phyloP scores from a whole-genome alignment of 2,797 vertebrate species.

The Rhynchotus rufescens region DNA sequence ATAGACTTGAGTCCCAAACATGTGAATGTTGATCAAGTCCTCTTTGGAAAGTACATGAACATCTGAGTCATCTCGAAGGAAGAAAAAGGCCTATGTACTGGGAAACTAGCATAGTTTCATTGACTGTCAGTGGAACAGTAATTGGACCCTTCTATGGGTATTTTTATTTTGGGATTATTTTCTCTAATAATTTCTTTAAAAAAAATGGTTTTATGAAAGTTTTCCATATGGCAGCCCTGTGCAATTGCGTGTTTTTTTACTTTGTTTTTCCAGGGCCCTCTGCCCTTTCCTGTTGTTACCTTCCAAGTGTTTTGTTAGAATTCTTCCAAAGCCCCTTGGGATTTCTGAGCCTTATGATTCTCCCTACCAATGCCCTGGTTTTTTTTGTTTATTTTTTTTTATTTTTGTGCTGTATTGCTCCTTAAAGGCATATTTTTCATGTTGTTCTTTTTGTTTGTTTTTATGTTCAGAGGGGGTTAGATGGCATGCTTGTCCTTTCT shows the following conservation, averaged over 20 bases:
- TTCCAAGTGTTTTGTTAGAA: not conserved
- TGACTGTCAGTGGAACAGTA: not conserved
- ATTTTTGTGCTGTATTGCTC: not conserved
- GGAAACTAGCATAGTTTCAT: not conserved
- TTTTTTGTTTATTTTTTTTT: not conserved
- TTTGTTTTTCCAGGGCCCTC: not conserved
- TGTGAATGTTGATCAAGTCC: not conserved
- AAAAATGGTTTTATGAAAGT: not conserved
- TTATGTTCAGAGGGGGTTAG: not conserved
- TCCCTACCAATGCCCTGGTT: not conserved
- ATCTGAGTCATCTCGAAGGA: not conserved
- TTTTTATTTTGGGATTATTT: not conserved
- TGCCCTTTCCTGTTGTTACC: not conserved
- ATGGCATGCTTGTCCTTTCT: not conserved
- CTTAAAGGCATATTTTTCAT: not conserved
- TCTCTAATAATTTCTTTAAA: not conserved
- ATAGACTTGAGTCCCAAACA: not conserved
- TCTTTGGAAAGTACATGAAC: not conserved
- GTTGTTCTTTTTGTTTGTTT: not conserved
- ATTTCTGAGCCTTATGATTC: not conserved
- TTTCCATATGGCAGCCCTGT: not conserved
- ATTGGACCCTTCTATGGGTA: rapidly evolving
- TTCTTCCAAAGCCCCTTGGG: not conserved
- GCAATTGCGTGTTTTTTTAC: not conserved
- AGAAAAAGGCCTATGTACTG: not conserved